Percentiles rank a stretch among this genome's conserved stretches.
phyloP scores from a whole-genome alignment of 2,797 vertebrate species.

The Tragelaphus eurycerus region DNA sequence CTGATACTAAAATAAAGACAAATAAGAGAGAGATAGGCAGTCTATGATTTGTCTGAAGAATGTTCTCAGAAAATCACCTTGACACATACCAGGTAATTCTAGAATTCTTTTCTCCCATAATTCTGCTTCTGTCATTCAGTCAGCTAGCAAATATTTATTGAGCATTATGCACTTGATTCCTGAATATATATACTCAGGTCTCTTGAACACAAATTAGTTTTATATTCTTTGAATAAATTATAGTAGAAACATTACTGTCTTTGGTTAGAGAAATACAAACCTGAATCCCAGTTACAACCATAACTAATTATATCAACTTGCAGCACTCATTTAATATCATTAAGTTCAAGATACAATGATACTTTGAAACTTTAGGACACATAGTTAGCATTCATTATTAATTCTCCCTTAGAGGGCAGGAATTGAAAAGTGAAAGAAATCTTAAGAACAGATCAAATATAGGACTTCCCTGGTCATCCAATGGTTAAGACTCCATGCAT shows the following conservation, averaged over 20 bases:
- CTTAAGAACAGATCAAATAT: background rate
- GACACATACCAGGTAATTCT: background rate
- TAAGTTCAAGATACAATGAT: conserved; percentile 18
- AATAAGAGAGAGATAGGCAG: background rate
- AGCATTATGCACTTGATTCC: conserved; percentile 21
- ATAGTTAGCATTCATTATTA: background rate
- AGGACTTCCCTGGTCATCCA: background rate
- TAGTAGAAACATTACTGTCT: background rate
- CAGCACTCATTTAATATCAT: conserved; percentile 9
- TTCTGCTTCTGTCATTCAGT: background rate
- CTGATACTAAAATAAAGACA: background rate
- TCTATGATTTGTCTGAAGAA: background rate
- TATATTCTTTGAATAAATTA: background rate
- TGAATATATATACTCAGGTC: background rate
- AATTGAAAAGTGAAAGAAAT: conserved; percentile 11
- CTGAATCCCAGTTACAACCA: background rate
- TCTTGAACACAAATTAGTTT: conserved; percentile 21
- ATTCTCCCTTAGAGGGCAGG: background rate
- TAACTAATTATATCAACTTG: conserved; percentile 19
- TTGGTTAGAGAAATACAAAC: background rate
- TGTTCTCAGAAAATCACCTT: background rate
- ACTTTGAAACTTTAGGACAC: background rate
- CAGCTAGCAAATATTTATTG: background rate
- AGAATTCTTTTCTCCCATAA: conserved; percentile 13
- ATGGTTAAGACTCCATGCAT: background rate